Percentiles rank a stretch among this genome's conserved stretches.
phyloP scores from a whole-genome alignment of 2,113 vertebrate genomes.

The Ivindomyrus marchei region DNA sequence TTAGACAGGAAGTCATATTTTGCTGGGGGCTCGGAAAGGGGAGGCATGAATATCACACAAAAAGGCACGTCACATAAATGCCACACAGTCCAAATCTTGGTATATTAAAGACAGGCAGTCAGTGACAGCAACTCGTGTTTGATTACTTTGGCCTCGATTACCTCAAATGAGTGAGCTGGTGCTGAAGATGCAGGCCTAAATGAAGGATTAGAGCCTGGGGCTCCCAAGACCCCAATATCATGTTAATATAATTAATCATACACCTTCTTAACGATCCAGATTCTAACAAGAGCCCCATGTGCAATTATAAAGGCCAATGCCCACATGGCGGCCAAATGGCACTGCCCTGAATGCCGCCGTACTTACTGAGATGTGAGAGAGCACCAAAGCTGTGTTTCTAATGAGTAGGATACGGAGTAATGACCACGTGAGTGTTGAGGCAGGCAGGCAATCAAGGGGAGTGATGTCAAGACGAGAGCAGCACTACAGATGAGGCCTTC shows the following conservation, averaged over 20 bases:
- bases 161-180: not conserved
- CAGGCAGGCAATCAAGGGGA: not conserved
- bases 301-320: not conserved
- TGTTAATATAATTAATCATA: constrained; percentile 15
- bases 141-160: not conserved
- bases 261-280: not conserved
- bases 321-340: too few species aligned
- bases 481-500: not conserved
- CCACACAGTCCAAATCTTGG: not conserved
- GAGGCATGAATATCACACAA: not conserved
- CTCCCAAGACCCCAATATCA: not conserved
- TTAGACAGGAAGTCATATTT: not conserved
- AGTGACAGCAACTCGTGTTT: not conserved
- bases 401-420: not conserved
- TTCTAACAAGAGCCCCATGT: not conserved
- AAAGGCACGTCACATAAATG: not conserved
- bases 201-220: not conserved
- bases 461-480: not conserved
- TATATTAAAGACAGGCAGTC: not conserved
- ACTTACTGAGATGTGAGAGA: not conserved
- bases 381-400: not conserved
- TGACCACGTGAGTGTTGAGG: constrained; percentile 11
- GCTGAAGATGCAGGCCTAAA: not conserved
- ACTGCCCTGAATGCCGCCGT: not conserved
- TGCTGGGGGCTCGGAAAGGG: not conserved